These are phyloP conservation scores for Theretra japonica DNA, from an alignment of 2,888 invertebrate genomes.

Conservation along the genomic window DNA sequence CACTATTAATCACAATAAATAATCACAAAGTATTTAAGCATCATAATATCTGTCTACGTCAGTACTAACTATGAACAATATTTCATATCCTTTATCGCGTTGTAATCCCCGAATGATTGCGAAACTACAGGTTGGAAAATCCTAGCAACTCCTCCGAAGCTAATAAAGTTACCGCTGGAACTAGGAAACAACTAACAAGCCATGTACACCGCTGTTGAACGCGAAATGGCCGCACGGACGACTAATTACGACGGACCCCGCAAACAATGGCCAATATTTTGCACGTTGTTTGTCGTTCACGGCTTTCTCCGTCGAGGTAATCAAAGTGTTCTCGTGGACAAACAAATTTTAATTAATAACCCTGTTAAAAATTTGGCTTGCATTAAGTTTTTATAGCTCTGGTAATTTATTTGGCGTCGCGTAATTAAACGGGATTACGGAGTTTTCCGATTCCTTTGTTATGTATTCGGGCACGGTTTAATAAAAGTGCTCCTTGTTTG, in stretches of 20 bases:
- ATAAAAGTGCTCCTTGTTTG: constrained; percentile 29
- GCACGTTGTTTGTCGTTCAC: not conserved
- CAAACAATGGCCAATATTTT: not conserved
- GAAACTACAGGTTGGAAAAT: too few species aligned
- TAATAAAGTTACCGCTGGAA: not conserved
- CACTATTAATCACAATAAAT: too few species aligned
- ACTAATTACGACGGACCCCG: not conserved
- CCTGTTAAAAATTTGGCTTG: constrained; percentile 29
- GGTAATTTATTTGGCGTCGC: constrained; percentile 35
- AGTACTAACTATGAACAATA: too few species aligned
- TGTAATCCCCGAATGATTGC: too few species aligned
- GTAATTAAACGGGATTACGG: constrained; percentile 42
- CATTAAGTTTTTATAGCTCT: constrained; percentile 37
- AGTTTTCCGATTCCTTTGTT: constrained; percentile 33
- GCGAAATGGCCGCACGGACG: not conserved
- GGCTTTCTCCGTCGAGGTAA: not conserved
- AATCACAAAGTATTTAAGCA: too few species aligned
- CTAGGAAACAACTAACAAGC: not conserved
- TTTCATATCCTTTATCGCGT: too few species aligned
- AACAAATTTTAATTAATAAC: constrained; percentile 27
- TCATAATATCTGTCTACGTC: too few species aligned
- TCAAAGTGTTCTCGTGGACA: constrained; percentile 21
- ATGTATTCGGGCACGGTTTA: constrained; percentile 30
- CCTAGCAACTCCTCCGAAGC: not conserved
- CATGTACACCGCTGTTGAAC: not conserved